Percentiles rank a stretch among this genome's conserved stretches.
These are phyloP conservation scores for Catostylus mosaicus DNA, from an alignment of 30 jellyfish, hydroid and myxozoan species.

Conservation along the genomic window DNA sequence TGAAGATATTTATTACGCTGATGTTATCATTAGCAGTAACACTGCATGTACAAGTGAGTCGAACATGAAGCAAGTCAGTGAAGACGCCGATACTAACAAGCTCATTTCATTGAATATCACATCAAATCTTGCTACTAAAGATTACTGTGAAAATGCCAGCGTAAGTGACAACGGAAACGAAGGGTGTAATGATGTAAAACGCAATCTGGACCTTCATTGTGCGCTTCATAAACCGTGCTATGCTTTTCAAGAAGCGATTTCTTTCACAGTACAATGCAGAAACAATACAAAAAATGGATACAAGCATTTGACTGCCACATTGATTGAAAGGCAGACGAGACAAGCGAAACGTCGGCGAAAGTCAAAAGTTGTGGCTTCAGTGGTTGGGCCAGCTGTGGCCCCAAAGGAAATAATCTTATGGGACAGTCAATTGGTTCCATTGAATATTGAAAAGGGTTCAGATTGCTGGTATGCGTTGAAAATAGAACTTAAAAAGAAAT, in stretches of 20 bases:
- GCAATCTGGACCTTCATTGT: constrained; percentile 22
- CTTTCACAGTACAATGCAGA: constrained; percentile 52
- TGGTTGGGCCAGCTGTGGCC: constrained; percentile 61
- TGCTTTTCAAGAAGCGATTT: constrained; percentile 12
- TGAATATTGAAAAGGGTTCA: background rate
- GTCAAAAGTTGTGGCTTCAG: constrained; percentile 35
- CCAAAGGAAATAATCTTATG: constrained; percentile 56
- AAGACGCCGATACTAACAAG: background rate
- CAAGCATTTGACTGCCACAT: constrained; percentile 34
- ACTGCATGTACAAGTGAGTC: background rate
- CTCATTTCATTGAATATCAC: background rate
- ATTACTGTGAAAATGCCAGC: background rate
- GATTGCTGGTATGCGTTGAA: constrained; percentile 54
- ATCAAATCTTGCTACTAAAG: background rate
- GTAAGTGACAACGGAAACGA: constrained; percentile 4
- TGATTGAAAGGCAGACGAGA: constrained; percentile 19
- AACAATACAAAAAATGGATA: constrained; percentile 50
- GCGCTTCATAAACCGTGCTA: constrained; percentile 9
- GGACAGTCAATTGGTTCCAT: constrained; percentile 40
- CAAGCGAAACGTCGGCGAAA: constrained; percentile 2
- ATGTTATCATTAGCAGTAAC: background rate
- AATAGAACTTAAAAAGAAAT: background rate
- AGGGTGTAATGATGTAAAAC: background rate
- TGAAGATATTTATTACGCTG: constrained; percentile 24
- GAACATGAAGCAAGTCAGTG: background rate